These are phyloP conservation scores for Porites evermanni DNA, from an alignment of 92 coral and sea anemone genomes.

Conservation along the genomic window DNA sequence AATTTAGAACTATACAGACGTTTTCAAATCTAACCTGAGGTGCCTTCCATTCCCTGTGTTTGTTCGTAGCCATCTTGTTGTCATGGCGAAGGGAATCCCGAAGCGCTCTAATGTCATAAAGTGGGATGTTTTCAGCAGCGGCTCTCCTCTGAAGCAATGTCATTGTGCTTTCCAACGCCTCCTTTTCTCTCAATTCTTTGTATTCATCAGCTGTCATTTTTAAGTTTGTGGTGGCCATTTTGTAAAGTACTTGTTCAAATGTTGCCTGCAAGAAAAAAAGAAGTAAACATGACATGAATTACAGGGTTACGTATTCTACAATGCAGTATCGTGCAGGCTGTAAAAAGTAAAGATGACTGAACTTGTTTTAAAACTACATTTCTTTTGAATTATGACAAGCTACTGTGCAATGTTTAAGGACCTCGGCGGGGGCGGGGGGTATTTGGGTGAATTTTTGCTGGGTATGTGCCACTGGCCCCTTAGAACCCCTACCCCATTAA, in stretches of 20 bases:
- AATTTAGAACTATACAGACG: background rate
- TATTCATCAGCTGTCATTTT: slow-evolving; percentile 54
- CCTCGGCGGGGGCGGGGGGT: no score
- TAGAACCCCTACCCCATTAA: no score
- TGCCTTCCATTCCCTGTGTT: slow-evolving; percentile 66
- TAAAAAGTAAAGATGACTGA: no score
- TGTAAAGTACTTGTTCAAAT: slow-evolving; percentile 58
- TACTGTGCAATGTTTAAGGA: no score
- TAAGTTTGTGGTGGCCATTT: slow-evolving; percentile 40
- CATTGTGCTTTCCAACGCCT: slow-evolving; percentile 32
- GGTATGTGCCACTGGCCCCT: no score
- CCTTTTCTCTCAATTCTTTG: slow-evolving; percentile 33
- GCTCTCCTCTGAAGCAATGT: slow-evolving; percentile 52
- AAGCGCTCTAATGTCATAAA: slow-evolving; percentile 52
- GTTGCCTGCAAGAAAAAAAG: slow-evolving; percentile 34
- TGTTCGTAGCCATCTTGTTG: slow-evolving; percentile 47
- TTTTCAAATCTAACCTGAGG: slow-evolving; percentile 41
- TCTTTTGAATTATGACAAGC: no score
- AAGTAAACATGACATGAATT: background rate
- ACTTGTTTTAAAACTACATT: no score
- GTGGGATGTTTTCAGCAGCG: slow-evolving; percentile 27
- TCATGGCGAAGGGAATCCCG: slow-evolving; percentile 47
- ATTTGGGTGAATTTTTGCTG: no score
- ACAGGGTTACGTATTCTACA: background rate
- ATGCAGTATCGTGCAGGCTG: no score